phyloP scores from a whole-genome alignment of 2,113 vertebrate genomes.

The Anhinga anhinga region DNA sequence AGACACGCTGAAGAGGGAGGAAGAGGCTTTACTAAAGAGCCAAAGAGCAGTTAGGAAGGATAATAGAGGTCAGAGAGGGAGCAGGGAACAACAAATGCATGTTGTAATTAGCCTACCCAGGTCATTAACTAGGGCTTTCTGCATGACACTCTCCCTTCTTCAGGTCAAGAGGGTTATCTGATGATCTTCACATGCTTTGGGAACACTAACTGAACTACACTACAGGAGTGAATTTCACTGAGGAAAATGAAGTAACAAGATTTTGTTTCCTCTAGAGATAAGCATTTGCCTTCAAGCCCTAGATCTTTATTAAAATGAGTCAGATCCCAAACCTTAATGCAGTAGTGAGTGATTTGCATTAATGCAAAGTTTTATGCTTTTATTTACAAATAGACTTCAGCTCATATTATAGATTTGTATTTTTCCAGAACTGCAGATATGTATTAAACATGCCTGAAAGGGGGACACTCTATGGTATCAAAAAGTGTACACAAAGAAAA shows the following conservation, averaged over 20 bases:
- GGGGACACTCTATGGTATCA: background rate
- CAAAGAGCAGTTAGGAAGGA: background rate
- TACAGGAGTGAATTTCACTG: background rate
- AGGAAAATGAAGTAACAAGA: background rate
- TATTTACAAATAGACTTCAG: background rate
- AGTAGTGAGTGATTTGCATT: background rate
- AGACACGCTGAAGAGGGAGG: background rate
- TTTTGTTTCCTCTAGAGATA: background rate
- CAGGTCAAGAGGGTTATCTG: slow-evolving; percentile 52
- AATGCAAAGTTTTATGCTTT: background rate
- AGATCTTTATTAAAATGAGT: background rate
- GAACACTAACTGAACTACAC: background rate
- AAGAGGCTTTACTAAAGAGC: background rate
- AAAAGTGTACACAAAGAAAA: background rate
- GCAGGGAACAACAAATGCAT: background rate
- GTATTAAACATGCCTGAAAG: background rate
- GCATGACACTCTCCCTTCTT: background rate
- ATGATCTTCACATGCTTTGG: background rate
- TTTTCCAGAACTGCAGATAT: background rate
- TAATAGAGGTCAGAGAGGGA: background rate
- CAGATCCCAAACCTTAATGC: background rate
- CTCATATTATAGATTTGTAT: background rate
- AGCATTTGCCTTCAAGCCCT: background rate
- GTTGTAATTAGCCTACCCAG: slow-evolving; percentile 2
- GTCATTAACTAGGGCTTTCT: background rate